These are phyloP conservation scores for Gadus chalcogrammus DNA, from an alignment of 2,113 vertebrate species.

Conservation along the genomic window DNA sequence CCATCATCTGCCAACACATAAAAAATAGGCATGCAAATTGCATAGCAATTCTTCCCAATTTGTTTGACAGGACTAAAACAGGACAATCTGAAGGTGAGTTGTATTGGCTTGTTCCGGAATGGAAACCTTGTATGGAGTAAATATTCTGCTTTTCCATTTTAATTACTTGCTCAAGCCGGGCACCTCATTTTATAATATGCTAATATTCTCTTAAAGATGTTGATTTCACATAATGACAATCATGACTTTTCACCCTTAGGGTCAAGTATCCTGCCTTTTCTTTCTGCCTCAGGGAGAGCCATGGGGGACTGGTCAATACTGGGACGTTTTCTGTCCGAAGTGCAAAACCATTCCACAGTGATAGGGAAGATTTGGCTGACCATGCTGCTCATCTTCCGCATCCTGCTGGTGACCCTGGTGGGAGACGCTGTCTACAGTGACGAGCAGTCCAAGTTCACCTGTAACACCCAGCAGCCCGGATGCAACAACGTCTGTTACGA, in stretches of 20 bases:
- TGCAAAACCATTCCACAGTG: conserved; percentile 71
- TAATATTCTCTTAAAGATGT: neutral
- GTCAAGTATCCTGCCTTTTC: conserved; percentile 20
- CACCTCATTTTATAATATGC: neutral
- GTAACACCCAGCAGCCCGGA: conserved; percentile 70
- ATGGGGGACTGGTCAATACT: conserved; percentile 75
- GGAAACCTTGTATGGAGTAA: neutral
- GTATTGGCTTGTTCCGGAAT: neutral
- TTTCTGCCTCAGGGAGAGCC: conserved; percentile 31
- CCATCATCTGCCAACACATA: conserved; percentile 41
- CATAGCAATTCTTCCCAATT: conserved; percentile 41
- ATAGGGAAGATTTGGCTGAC: conserved; percentile 75
- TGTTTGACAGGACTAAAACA: conserved; percentile 35
- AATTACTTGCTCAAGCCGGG: neutral
- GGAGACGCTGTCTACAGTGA: conserved; percentile 69
- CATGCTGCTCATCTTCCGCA: conserved; percentile 71
- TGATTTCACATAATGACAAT: neutral
- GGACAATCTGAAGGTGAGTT: conserved; percentile 55
- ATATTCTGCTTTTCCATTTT: neutral
- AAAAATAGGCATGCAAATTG: conserved; percentile 59
- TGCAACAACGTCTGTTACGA: conserved; percentile 70
- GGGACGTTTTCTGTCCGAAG: conserved; percentile 68
- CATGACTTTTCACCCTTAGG: neutral
- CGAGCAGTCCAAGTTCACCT: conserved; percentile 71
- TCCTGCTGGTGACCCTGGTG: conserved; percentile 69